Conservation (phyloP, 2,797 vertebrate species). For the Tiaroga cobitis region DNA sequence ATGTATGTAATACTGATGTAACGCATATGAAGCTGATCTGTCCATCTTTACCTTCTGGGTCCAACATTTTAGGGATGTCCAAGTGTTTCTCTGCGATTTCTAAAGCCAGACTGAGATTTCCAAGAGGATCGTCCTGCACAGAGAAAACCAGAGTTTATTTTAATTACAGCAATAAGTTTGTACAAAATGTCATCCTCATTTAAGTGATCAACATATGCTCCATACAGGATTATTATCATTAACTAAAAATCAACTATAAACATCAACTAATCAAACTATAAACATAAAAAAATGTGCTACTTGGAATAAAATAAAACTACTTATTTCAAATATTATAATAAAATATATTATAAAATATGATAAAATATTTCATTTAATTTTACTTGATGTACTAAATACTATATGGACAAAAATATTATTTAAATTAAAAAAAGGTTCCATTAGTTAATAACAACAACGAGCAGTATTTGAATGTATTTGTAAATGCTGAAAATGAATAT, state of each 20-base stretch:
- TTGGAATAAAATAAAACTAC: not conserved
- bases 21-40: not conserved
- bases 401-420: not conserved
- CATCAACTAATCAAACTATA: not conserved
- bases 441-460: too few species aligned
- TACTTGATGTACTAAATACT: too few species aligned
- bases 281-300: not conserved
- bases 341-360: too few species aligned
- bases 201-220: not conserved
- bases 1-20: not conserved
- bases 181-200: not conserved
- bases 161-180: not conserved
- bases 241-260: not conserved
- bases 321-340: too few species aligned
- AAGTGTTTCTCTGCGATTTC: slow-evolving; percentile 88
- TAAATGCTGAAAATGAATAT: not conserved
- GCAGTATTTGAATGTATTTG: not conserved
- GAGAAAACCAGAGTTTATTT: slow-evolving; percentile 19
- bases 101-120: slow-evolving; percentile 88
- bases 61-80: slow-evolving; percentile 91
- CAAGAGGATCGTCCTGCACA: slow-evolving; percentile 84
- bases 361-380: not conserved
- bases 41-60: slow-evolving; percentile 83
- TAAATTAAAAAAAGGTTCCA: too few species aligned
- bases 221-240: not conserved